phyloP scores from a whole-genome alignment of 2,797 vertebrate species.

The Eutrigla gurnardus region DNA sequence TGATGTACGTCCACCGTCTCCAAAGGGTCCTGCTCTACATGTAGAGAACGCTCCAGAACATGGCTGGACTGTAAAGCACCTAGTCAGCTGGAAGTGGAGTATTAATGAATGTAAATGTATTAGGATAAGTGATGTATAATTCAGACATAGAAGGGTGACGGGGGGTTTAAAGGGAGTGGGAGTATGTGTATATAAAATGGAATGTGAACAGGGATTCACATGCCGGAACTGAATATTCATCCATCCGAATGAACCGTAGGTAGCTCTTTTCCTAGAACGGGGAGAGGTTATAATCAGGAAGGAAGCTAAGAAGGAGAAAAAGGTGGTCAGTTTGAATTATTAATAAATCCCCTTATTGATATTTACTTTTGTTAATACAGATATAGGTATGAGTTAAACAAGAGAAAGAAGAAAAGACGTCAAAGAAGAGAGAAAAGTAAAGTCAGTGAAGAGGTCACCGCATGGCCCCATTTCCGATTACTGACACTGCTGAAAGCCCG shows the following conservation, averaged over 20 bases:
- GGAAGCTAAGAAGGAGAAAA: no score
- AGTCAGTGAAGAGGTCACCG: conserved; percentile 62
- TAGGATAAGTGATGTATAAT: conserved; percentile 84
- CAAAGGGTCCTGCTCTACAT: conserved; percentile 60
- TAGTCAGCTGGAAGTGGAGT: conserved; percentile 78
- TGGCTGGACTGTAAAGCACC: conserved; percentile 73
- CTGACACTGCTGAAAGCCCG: conserved; percentile 65
- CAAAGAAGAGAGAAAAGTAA: conserved; percentile 53
- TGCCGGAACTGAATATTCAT: conserved; percentile 78
- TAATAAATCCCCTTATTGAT: conserved; percentile 65
- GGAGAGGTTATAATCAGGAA: conserved; percentile 34
- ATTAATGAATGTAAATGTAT: conserved; percentile 86
- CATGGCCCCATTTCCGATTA: conserved; percentile 68
- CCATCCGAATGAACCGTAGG: conserved; percentile 54
- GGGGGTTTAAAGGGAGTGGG: conserved; percentile 24
- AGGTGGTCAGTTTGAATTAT: conserved; percentile 63
- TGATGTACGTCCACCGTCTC: conserved; percentile 59
- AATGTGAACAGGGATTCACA: conserved; percentile 69
- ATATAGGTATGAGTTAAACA: conserved; percentile 20
- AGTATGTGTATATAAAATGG: conserved; percentile 60
- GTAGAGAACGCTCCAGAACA: conserved; percentile 63
- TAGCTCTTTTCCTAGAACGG: conserved; percentile 50
- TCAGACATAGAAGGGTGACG: conserved; percentile 60
- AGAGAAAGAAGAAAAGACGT: not conserved
- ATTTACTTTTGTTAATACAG: conserved; percentile 62